These are phyloP conservation scores for Uloborus plumipes DNA, from an alignment of 2,888 invertebrate genomes.

Conservation along the genomic window DNA sequence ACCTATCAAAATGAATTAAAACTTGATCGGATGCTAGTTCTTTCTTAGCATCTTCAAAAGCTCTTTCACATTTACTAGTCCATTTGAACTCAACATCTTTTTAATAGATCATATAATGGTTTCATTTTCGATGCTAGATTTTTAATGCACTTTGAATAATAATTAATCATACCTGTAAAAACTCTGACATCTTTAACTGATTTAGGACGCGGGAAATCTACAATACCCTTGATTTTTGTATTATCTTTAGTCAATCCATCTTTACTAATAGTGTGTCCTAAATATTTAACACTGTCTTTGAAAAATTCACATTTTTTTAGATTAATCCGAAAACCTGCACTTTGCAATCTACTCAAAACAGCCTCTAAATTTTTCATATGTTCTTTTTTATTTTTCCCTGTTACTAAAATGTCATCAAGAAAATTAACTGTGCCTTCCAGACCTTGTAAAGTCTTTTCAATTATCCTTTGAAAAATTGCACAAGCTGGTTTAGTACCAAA, in stretches of 20 bases:
- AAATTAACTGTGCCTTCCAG: too few species aligned
- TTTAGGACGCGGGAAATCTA: too few species aligned
- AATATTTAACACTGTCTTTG: constrained; percentile 9
- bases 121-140: constrained; percentile 4
- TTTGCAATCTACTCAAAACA: too few species aligned
- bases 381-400: too few species aligned
- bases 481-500: too few species aligned
- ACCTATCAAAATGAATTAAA: not conserved
- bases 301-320: constrained; percentile 17
- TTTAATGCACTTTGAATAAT: constrained; percentile 4
- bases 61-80: constrained; percentile 1
- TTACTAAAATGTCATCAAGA: too few species aligned
- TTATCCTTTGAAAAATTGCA: too few species aligned
- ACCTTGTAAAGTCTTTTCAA: too few species aligned
- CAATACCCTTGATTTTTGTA: too few species aligned
- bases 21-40: not conserved
- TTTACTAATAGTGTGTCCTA: constrained; percentile 14
- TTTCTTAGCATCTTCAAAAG: not conserved
- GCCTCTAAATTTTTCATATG: too few species aligned
- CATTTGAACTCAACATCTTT: constrained; percentile 9
- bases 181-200: too few species aligned
- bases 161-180: constrained; percentile 9
- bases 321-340: not conserved
- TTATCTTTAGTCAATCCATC: constrained; percentile 3
- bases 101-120: constrained; percentile 17